Evolutionary conservation across 2,113 vertebrate species (phyloP), one percentile per base, ranked within the genome.

Genomic region (Podiceps cristatus): DNA sequence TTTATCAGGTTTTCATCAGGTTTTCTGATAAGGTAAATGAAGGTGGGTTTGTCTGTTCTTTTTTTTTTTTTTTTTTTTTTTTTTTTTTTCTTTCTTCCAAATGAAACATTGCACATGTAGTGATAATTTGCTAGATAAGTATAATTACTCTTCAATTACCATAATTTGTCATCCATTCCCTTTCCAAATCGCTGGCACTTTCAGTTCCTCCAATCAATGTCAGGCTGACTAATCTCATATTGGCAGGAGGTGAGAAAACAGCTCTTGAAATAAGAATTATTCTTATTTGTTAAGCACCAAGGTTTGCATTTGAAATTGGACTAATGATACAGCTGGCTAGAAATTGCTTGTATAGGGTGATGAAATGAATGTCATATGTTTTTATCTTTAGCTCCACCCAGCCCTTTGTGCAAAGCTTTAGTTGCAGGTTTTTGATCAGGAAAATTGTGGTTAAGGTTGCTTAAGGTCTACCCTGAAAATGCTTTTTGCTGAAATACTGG

Each of bases 131-230:
- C 31, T 68, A 71, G 55, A 33, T 74, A 86, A 94, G n/a, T 92
- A 68, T 58, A 91, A 86, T 90, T 94, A 80, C 10, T 71, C 33
- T 91, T 95, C 77, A 90, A 33, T 94, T 91, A 80, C 67, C 6
- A 35, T 44, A 89, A 87, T 47, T 58, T 83, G 55, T 81, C 55
- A 78, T 67, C 29, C 37, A 16, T 88, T 71, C n/a, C 31, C 14
- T 90, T 92, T 80, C 71, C 62, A 83, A 85, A 53, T 86, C 29
- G 63, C 24, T 47, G 14, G 5, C 44, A 83, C 47, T 83, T 92
- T 60, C 62, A 50, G 40, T 68, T 88, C 52, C 16, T 87, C 35
- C 80, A 93, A 28, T 93, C 55, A 74, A 1, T 16, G 9, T 74
- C 2, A 0, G 80, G 59, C 69, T 88, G 56, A 63, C 27, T 69